Evolutionary conservation across 1,140 invertebrate genomes (phyloP), one percentile per base, ranked within the genome.

Genomic region (Hylaeus anthracinus): DNA sequence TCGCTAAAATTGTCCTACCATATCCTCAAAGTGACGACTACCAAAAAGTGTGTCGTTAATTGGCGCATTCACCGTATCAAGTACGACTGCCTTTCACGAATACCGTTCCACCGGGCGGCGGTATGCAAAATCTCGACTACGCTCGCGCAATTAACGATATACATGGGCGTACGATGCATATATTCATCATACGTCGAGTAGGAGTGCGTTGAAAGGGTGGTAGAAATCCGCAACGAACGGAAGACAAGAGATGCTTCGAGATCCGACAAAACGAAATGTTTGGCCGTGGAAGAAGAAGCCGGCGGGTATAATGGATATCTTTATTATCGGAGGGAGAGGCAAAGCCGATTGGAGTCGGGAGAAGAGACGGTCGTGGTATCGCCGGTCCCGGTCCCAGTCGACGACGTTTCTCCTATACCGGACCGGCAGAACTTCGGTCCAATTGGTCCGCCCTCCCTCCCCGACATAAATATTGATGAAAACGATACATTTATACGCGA

Each of bases 401-500:
- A 41, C 71, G 75, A 79, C 61, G 80, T 79, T 26, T 69, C 58
- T 53, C 64, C 51, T 60, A 48, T 58, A 56, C n/a, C 39, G 58
- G 60, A 14, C 60, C 53, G 55, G 58, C 70, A 77, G 82, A 81
- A 78, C 79, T 84, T 81, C 72, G 61, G 71, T 72, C 79, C 86
- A 87, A 87, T 87, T 87, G 86, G 82, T 79, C 82, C 56, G 39
- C 65, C 79, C 67, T 64, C 63, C 74, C 73, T 45, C 51, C 56
- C 56, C 41, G 26, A n/a, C 82, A 87, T 87, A 87, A 87, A 87
- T 87, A 87, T 87, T 87, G 82, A 87, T 87, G 85, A 87, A 87
- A 87, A 86, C 85, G 85, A 86, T 86, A 83, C 82, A 71, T 87
- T 87, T 87, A 87, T 87, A 87, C 86, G 75, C 82, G 78, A 87